A percentile compares a stretch with the other conserved stretches of the same genome.
Conservation (phyloP, 2,797 vertebrate genomes). For the Sebastes umbrosus region DNA sequence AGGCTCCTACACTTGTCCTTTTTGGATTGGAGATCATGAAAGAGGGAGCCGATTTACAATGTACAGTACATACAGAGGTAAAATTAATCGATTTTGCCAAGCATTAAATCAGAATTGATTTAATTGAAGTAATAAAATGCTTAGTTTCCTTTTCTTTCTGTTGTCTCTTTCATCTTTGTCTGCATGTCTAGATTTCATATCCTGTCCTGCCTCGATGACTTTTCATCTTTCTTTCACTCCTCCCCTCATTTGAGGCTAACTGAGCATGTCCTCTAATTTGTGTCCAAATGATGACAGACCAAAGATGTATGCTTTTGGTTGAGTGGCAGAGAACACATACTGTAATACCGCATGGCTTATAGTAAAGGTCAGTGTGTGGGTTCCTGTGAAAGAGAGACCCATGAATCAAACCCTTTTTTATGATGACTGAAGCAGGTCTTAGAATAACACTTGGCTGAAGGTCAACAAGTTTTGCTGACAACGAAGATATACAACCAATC, state of each 20-base stretch:
- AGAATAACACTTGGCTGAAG: slow-evolving; percentile 24
- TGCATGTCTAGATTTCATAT: slow-evolving; percentile 23
- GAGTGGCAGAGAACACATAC: slow-evolving; percentile 26
- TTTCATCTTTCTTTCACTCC: slow-evolving; percentile 14
- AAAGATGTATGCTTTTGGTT: slow-evolving; percentile 49
- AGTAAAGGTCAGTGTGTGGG: slow-evolving; percentile 12
- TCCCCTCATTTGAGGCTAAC: slow-evolving; percentile 24
- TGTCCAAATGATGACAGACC: slow-evolving; percentile 56
- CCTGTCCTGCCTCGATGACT: neutral
- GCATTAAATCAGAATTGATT: neutral
- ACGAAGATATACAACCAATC: neutral
- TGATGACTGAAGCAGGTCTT: slow-evolving; percentile 36
- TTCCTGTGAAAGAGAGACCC: neutral
- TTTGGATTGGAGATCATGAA: neutral
- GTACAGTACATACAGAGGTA: neutral
- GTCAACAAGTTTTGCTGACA: slow-evolving; percentile 20
- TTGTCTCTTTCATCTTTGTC: neutral
- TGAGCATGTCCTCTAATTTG: slow-evolving; percentile 50
- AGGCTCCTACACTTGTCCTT: slow-evolving; percentile 31
- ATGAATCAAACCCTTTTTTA: slow-evolving; percentile 15
- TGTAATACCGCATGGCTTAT: slow-evolving; percentile 16
- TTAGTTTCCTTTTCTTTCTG: neutral
- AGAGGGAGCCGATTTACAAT: neutral
- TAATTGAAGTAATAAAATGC: neutral
- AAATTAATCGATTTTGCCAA: neutral